Percentiles rank a stretch among this genome's conserved stretches.
Conservation (phyloP, 2,797 vertebrate genomes). For the Stomatorhinus walkeri region DNA sequence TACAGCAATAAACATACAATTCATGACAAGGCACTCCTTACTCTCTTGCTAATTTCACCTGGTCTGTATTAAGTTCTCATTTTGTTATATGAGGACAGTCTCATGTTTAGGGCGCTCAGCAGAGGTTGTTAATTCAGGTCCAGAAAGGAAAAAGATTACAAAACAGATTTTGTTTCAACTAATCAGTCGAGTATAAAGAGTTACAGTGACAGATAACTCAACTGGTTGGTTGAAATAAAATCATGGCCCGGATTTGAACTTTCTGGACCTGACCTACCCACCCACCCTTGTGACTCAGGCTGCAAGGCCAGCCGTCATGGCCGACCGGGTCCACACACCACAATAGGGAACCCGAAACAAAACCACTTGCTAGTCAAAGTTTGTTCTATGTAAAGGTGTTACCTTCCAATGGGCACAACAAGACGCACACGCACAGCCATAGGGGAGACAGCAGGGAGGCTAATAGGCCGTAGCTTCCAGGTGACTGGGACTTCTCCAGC, state of each 20-base stretch:
- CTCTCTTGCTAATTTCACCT: background rate
- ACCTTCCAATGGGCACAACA: background rate
- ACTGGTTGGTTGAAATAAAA: background rate
- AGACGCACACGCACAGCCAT: background rate
- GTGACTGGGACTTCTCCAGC: background rate
- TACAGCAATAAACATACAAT: background rate
- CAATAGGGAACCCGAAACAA: background rate
- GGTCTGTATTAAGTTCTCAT: background rate
- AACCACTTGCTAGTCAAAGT: background rate
- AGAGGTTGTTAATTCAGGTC: background rate
- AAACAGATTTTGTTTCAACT: background rate
- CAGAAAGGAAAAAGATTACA: too few species aligned
- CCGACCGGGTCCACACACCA: background rate
- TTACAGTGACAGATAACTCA: background rate
- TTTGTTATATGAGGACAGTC: background rate
- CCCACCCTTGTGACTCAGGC: background rate
- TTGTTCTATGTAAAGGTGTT: background rate
- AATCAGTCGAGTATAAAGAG: background rate
- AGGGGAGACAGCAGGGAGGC: background rate
- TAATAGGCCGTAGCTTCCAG: background rate
- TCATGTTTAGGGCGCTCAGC: background rate
- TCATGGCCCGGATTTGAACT: background rate
- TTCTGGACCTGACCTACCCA: background rate
- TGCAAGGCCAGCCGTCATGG: background rate
- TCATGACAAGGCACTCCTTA: background rate